Evolutionary conservation across 2,888 invertebrate species (phyloP).

Genomic region (Agrochola macilenta): DNA sequence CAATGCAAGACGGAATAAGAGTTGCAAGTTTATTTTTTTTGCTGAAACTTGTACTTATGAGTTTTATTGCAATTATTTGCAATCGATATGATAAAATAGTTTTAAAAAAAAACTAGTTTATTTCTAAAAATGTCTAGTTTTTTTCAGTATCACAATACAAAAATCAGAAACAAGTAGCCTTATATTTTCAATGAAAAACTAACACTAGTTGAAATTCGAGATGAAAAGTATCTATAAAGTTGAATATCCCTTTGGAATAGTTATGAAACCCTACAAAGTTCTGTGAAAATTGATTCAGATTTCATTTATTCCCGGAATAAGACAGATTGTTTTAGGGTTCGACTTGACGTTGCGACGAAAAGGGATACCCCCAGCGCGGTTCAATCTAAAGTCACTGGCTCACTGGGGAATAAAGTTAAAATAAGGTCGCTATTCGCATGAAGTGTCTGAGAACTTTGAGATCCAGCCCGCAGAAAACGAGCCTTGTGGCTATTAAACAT

Average conservation of each 20-base stretch:
- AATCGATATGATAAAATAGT: background rate
- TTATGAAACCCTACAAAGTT: background rate
- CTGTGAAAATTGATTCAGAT: slow-evolving; percentile 13
- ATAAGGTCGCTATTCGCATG: background rate
- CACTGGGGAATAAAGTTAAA: slow-evolving; percentile 3
- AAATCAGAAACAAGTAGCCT: background rate
- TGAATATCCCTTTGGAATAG: background rate
- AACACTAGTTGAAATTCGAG: background rate
- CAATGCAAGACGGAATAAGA: slow-evolving; percentile 37
- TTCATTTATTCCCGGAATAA: slow-evolving; percentile 25
- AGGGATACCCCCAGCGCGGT: background rate
- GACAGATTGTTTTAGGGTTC: slow-evolving; percentile 20
- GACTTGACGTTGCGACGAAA: slow-evolving; percentile 14
- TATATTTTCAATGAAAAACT: background rate
- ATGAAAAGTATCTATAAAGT: background rate
- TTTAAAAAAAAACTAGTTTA: background rate
- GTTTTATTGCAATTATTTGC: background rate
- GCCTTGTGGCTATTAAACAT: background rate
- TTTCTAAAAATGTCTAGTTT: background rate
- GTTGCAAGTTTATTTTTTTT: slow-evolving; percentile 12
- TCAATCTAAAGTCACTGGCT: slow-evolving; percentile 16
- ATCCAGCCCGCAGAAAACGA: background rate
- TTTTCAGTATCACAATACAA: background rate
- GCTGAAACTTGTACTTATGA: background rate
- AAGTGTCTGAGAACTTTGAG: background rate